A percentile compares a stretch with the other conserved stretches of the same genome.
Conservation (phyloP, 2,888 invertebrate genomes). For the Nomada ferruginata region DNA sequence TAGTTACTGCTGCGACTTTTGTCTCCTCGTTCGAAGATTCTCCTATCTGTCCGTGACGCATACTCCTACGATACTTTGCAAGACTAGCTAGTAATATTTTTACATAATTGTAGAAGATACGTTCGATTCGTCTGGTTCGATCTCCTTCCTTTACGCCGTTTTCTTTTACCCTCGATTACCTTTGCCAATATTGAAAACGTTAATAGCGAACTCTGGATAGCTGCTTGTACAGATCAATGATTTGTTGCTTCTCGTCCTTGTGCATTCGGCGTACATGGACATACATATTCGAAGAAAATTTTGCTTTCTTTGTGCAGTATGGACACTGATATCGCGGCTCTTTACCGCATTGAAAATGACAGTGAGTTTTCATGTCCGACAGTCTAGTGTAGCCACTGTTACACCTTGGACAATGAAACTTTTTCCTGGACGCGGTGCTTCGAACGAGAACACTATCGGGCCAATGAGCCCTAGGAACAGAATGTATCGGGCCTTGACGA, state of each 20-base stretch:
- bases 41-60: no score
- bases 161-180: background rate
- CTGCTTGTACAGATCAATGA: constrained; percentile 77
- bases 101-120: no score
- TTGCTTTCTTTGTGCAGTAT: constrained; percentile 80
- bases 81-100: no score
- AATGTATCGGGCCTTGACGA: constrained; percentile 41
- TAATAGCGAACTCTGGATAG: constrained; percentile 61
- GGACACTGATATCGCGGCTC: constrained; percentile 83
- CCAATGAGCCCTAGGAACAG: constrained; percentile 61
- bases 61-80: no score
- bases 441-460: constrained; percentile 64
- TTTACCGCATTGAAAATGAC: constrained; percentile 83
- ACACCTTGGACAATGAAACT: constrained; percentile 73
- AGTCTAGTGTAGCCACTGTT: constrained; percentile 71
- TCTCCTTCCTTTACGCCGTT: background rate
- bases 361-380: constrained; percentile 80
- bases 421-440: constrained; percentile 52
- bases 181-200: background rate
- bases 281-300: constrained; percentile 81
- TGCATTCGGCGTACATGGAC: constrained; percentile 78
- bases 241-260: constrained; percentile 74
- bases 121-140: no score
- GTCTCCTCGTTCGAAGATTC: no score
- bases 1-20: no score